A percentile compares a stretch with the other conserved stretches of the same genome.
phyloP scores from a whole-genome alignment of 2,113 vertebrate genomes.

The Esox niger region DNA sequence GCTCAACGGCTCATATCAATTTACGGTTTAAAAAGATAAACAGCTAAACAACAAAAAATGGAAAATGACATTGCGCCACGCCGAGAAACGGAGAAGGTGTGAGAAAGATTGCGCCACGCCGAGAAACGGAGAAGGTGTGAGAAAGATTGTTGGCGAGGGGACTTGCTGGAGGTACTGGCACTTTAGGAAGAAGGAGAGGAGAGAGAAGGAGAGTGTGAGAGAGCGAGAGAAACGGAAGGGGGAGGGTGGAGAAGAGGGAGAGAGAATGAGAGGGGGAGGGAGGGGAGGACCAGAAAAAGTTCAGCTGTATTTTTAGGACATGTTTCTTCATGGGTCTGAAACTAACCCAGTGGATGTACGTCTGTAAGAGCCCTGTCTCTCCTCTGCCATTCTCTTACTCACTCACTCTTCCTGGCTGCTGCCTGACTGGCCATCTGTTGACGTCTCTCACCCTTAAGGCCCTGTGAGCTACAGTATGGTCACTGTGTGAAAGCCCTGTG shows the following conservation, averaged over 20 bases:
- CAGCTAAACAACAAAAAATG: background rate
- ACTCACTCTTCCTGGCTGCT: slow-evolving; percentile 8
- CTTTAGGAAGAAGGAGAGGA: background rate
- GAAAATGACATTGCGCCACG: background rate
- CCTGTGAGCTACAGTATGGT: slow-evolving; percentile 17
- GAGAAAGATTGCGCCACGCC: background rate
- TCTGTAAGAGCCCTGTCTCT: slow-evolving; percentile 48
- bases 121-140: background rate
- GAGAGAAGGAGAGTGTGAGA: background rate
- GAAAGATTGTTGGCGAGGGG: background rate
- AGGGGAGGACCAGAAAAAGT: slow-evolving; percentile 23
- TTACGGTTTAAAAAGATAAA: slow-evolving; percentile 1
- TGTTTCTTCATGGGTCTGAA: slow-evolving; percentile 74
- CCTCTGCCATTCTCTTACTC: slow-evolving; percentile 9
- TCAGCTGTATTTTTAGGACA: slow-evolving; percentile 72
- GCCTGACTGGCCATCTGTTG: slow-evolving; percentile 41
- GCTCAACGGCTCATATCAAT: slow-evolving; percentile 16
- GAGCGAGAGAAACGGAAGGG: slow-evolving; percentile 10
- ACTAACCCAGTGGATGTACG: slow-evolving; percentile 63
- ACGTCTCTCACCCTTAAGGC: slow-evolving; percentile 44
- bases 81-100: background rate
- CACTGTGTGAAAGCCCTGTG: slow-evolving; percentile 6
- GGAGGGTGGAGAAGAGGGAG: background rate
- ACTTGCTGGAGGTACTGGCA: background rate
- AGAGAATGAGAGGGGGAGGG: background rate